Percentiles rank a stretch among this genome's conserved stretches.
Conservation (phyloP, 2,113 vertebrate genomes). For the Microcebus ravelobensis region DNA sequence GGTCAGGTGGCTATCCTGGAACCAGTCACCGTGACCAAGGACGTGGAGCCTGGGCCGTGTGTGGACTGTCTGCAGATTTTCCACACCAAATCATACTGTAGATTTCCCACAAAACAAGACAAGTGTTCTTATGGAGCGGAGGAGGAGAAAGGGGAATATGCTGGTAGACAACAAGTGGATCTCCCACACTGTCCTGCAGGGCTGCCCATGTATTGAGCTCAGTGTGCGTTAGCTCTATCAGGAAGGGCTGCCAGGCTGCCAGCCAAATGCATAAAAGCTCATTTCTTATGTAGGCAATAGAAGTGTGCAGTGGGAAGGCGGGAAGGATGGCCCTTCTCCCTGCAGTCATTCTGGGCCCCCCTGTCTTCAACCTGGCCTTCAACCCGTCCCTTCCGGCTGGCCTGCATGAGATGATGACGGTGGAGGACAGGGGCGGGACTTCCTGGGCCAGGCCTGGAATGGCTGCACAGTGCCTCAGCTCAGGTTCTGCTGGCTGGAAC, state of each 20-base stretch:
- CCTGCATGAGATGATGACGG: background rate
- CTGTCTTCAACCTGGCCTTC: background rate
- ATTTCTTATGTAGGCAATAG: background rate
- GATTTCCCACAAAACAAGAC: background rate
- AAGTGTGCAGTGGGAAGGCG: background rate
- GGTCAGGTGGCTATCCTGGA: background rate
- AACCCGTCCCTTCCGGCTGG: background rate
- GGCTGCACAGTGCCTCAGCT: background rate
- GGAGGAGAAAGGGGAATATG: background rate
- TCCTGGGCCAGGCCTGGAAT: background rate
- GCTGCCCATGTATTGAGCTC: background rate
- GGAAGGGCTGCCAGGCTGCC: background rate
- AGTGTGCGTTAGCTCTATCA: accelerated
- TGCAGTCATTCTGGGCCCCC: background rate
- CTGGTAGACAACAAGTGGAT: background rate
- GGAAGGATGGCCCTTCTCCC: background rate
- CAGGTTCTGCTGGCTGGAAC: background rate
- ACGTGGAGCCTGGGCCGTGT: accelerated
- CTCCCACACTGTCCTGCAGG: background rate
- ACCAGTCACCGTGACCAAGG: too few relatives aligned
- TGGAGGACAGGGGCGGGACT: background rate
- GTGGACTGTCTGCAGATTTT: background rate
- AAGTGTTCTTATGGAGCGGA: background rate
- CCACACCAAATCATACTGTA: background rate
- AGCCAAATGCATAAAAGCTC: background rate